Evolutionary conservation across 1,140 invertebrate genomes (phyloP).

Genomic region (Drosophila insularis): DNA sequence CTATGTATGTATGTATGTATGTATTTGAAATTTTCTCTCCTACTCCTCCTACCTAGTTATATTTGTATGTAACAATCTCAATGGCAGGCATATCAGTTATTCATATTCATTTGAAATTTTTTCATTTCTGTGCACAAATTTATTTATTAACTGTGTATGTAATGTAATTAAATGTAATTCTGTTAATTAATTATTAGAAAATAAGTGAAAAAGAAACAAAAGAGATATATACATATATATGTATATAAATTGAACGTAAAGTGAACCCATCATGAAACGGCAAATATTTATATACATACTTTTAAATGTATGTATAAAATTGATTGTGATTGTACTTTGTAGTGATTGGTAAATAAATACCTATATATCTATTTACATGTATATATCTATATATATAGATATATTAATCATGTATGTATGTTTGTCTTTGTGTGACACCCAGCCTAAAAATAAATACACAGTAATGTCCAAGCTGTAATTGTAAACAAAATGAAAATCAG

Average conservation of each 20-base stretch:
- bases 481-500: conserved; percentile 24
- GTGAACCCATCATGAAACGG: conserved; percentile 5
- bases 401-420: conserved; percentile 49
- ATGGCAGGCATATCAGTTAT: conserved; percentile 5
- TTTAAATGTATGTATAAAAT: conserved; percentile 48
- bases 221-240: not conserved
- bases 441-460: not conserved
- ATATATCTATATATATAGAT: conserved; percentile 35
- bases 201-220: not conserved
- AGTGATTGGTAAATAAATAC: conserved; percentile 49
- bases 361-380: not conserved
- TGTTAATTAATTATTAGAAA: conserved; percentile 2
- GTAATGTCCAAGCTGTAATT: conserved; percentile 51
- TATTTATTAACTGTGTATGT: not conserved
- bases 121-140: conserved; percentile 4
- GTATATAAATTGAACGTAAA: not conserved
- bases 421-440: conserved; percentile 9
- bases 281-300: conserved; percentile 5
- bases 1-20: not conserved
- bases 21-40: not conserved
- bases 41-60: not conserved
- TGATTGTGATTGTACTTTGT: conserved; percentile 64
- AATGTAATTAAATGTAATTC: not conserved
- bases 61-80: conserved; percentile 2
- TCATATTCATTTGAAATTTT: not conserved